A percentile compares a stretch with the other conserved stretches of the same genome.
Conservation (phyloP, 2,888 invertebrate species). For the Luffia ferchaultella region DNA sequence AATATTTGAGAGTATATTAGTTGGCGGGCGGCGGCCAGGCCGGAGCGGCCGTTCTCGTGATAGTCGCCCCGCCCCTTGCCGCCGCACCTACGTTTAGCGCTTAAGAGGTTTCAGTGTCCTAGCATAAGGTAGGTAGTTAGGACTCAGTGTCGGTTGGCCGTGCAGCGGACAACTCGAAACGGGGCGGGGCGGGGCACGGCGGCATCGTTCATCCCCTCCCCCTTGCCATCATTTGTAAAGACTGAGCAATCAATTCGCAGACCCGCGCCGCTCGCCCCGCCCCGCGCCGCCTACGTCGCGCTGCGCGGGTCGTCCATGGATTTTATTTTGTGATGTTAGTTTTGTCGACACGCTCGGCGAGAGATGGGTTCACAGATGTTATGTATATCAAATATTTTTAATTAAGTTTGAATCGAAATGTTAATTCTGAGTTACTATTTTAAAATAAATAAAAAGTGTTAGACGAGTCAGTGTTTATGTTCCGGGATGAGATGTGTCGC, state of each 20-base stretch:
- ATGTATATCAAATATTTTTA: slow-evolving; percentile 47
- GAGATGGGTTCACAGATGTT: slow-evolving; percentile 61
- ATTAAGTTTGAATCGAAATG: slow-evolving; percentile 50
- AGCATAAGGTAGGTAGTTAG: slow-evolving; percentile 46
- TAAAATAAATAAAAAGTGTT: neutral
- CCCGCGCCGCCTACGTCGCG: slow-evolving; percentile 15
- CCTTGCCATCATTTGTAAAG: slow-evolving; percentile 66
- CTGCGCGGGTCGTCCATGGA: slow-evolving; percentile 44
- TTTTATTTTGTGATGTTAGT: slow-evolving; percentile 48
- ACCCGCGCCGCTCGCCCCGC: slow-evolving; percentile 36
- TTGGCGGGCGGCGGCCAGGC: neutral
- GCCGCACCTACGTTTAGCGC: slow-evolving; percentile 19
- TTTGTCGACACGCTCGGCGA: slow-evolving; percentile 60
- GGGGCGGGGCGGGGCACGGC: slow-evolving; percentile 14
- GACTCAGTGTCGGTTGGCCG: slow-evolving; percentile 29
- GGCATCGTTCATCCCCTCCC: slow-evolving; percentile 53
- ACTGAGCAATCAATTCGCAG: slow-evolving; percentile 65
- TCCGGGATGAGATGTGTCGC: no score
- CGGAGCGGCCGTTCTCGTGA: slow-evolving; percentile 1
- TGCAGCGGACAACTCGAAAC: slow-evolving; percentile 16
- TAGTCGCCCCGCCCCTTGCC: slow-evolving; percentile 11
- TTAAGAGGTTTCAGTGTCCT: slow-evolving; percentile 43
- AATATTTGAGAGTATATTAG: slow-evolving; percentile 66
- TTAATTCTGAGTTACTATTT: slow-evolving; percentile 14
- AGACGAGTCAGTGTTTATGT: neutral